Evolutionary conservation across 1,140 invertebrate species (phyloP).

Genomic region (Bombus vancouverensis): DNA sequence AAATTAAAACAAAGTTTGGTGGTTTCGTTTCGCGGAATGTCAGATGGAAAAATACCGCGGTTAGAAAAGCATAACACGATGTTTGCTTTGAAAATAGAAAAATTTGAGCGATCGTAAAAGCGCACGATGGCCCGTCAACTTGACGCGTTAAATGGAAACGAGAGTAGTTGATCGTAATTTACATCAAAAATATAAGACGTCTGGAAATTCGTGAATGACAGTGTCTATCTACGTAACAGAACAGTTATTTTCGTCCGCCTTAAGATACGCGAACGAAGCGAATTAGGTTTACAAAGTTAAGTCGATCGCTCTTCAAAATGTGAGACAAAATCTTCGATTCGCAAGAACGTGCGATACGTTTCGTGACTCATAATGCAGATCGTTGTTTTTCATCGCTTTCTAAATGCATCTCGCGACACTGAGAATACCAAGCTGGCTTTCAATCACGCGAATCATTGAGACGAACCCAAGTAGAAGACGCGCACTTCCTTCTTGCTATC

Average conservation of each 20-base stretch:
- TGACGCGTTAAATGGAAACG: background rate
- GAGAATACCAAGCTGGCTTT: background rate
- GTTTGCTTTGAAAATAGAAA: background rate
- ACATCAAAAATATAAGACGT: fast-evolving
- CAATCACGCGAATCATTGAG: background rate
- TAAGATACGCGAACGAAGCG: background rate
- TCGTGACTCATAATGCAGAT: background rate
- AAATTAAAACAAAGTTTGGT: background rate
- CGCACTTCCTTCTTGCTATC: background rate
- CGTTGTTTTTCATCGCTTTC: background rate
- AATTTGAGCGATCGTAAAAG: too few relatives aligned
- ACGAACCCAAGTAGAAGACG: too few relatives aligned
- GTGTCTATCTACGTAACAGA: background rate
- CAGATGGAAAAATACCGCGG: background rate
- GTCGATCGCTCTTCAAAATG: background rate
- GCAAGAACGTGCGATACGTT: background rate
- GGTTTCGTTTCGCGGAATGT: too few relatives aligned
- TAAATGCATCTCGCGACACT: background rate
- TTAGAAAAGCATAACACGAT: too few relatives aligned
- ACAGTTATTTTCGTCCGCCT: background rate
- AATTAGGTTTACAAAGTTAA: background rate
- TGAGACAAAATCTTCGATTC: background rate
- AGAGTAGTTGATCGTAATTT: background rate
- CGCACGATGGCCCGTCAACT: too few relatives aligned
- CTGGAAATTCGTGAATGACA: too few relatives aligned